phyloP scores from a whole-genome alignment of 2,797 vertebrate species.

The Pyrocephalus nanus region DNA sequence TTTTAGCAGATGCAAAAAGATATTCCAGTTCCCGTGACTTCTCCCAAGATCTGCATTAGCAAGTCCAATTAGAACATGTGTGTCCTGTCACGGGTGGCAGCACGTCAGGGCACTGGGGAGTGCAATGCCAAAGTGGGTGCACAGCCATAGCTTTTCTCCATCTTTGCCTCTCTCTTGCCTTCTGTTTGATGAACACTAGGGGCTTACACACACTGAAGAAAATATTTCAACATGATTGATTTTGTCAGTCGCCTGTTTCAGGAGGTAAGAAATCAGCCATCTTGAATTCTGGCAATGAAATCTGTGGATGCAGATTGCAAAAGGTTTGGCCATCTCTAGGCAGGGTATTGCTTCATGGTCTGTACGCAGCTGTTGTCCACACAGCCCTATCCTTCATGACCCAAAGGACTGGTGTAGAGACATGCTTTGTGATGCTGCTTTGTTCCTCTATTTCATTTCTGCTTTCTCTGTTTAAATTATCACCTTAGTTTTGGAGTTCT shows the following conservation, averaged over 20 bases:
- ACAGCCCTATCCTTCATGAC: background rate
- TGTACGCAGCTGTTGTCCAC: background rate
- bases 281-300: background rate
- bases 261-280: background rate
- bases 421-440: background rate
- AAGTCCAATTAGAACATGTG: background rate
- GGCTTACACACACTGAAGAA: background rate
- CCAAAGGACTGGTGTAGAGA: background rate
- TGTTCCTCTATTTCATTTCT: background rate
- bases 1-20: background rate
- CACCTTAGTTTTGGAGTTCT: background rate
- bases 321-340: background rate
- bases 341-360: background rate
- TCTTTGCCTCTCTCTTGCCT: background rate
- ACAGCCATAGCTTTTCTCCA: background rate
- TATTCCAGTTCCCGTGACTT: background rate
- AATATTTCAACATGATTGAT: background rate
- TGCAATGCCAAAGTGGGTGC: background rate
- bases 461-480: background rate
- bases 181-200: background rate
- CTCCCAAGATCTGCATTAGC: slow-evolving; percentile 21
- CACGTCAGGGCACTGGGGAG: background rate
- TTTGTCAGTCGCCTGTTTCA: background rate
- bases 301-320: background rate
- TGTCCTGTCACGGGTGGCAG: background rate